Evolutionary conservation across 1,140 invertebrate species (phyloP).

Genomic region (Euura lappo): DNA sequence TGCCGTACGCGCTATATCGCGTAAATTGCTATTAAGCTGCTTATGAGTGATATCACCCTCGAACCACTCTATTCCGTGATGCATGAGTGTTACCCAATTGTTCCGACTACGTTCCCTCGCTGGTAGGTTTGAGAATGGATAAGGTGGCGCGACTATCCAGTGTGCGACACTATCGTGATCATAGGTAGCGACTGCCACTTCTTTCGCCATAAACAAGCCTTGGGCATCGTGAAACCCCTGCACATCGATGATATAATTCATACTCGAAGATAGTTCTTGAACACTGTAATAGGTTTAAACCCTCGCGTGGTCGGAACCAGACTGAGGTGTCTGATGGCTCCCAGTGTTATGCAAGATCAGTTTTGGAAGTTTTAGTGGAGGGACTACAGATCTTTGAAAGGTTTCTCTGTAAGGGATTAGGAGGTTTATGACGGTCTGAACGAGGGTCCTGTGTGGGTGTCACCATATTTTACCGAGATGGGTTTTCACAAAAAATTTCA

Average conservation of each 20-base stretch:
- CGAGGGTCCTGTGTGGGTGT: not conserved
- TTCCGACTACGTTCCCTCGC: not conserved
- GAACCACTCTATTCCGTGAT: not conserved
- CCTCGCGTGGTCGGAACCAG: too few species aligned
- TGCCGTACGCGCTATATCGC: not conserved
- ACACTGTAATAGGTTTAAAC: too few species aligned
- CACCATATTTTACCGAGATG: not conserved
- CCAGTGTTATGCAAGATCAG: too few species aligned
- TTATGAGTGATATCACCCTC: not conserved
- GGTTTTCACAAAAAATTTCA: conserved; percentile 6
- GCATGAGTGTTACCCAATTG: not conserved
- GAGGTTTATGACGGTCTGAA: not conserved
- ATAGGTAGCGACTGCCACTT: not conserved
- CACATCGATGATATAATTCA: not conserved
- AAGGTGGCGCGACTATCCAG: not conserved
- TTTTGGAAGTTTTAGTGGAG: not conserved
- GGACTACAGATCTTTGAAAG: not conserved
- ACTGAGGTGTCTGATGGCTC: too few species aligned
- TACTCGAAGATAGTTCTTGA: too few species aligned
- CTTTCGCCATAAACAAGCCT: not conserved
- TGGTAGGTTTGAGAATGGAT: not conserved
- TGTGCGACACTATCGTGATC: not conserved
- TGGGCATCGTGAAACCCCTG: not conserved
- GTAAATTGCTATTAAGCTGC: not conserved
- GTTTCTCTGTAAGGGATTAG: not conserved